Evolutionary conservation across 1,140 invertebrate species (phyloP).

Genomic region (Hyposmocoma kahamanoa): DNA sequence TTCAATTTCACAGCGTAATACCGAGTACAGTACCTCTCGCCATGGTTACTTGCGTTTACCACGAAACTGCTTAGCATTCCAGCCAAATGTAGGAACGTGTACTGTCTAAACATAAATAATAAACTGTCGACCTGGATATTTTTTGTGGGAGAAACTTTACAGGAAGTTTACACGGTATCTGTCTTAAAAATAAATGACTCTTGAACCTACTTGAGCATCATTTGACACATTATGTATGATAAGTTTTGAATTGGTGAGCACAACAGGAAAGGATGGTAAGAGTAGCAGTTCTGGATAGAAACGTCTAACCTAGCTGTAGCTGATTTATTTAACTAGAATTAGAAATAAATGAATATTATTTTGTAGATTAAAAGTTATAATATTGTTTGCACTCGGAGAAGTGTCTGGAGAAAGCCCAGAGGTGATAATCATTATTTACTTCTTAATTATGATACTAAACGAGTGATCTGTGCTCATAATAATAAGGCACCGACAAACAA

Average conservation of each 20-base stretch:
- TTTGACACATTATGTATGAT: too few relatives aligned
- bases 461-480: too few relatives aligned
- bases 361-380: too few relatives aligned
- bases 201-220: too few relatives aligned
- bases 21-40: slow-evolving; percentile 30
- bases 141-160: slow-evolving; percentile 48
- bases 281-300: too few relatives aligned
- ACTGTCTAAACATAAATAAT: slow-evolving; percentile 57
- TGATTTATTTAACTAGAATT: too few relatives aligned
- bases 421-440: background rate
- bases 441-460: background rate
- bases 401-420: background rate
- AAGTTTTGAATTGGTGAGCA: too few relatives aligned
- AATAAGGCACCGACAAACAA: too few relatives aligned
- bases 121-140: slow-evolving; percentile 60
- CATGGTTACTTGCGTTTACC: slow-evolving; percentile 50
- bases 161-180: slow-evolving; percentile 50
- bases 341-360: too few relatives aligned
- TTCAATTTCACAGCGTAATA: slow-evolving; percentile 16
- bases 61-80: slow-evolving; percentile 69
- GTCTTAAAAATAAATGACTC: slow-evolving; percentile 10
- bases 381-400: slow-evolving; percentile 13
- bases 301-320: too few relatives aligned
- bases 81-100: slow-evolving; percentile 48
- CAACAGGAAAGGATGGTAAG: too few relatives aligned